Base-by-base conservation (phyloP, 2,113 vertebrate genomes). In the Syrrhaptes paradoxus region DNA sequence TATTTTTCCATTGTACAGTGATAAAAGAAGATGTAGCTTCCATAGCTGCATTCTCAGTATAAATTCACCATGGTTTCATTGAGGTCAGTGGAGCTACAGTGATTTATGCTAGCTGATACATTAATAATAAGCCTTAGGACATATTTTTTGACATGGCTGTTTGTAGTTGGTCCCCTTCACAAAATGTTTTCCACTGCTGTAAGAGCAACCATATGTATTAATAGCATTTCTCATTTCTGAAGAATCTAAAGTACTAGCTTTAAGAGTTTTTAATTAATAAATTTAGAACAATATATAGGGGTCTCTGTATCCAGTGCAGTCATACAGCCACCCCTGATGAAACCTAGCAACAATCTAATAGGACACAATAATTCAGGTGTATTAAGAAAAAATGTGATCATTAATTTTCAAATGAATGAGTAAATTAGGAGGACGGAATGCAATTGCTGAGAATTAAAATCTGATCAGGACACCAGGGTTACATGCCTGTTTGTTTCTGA, bases 71-170 rank as follows among this genome's bases (percentile, higher is more conserved):
- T 46, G 80, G 45, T 71, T 90, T 73, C 76, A 68, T 11, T 92
- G 83, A 84, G 93, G 92, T 97, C 92, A 96, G 72, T 86, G 85
- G 88, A 94, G 87, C 79, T 89, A 43, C 87, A 92, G 91, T 77
- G 83, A 90, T 94, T 95, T 94, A 52, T 95, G 68, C 45, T 74
- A 41, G 87, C 78, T 88, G 75, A 84, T 93, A 96, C 55, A 90
- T 92, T 97, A 93, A 90, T 93, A 95, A 88, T 93, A 95, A 95
- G 61, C 95, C 85, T 61, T 90, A 94, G 90, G 90, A 90, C 67
- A 86, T 95, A 41, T 78, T 92, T 96, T 96, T 94, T 95, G 82
- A 84, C 88, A 45, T 78, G 28, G 57, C 65, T 78, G n/a, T 94
- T 96, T 94, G 52, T 86, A 84, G 55, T 63, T 85, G 43, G n/a